Conservation (phyloP, 2,113 vertebrate species). For the Ailuropoda melanoleuca region DNA sequence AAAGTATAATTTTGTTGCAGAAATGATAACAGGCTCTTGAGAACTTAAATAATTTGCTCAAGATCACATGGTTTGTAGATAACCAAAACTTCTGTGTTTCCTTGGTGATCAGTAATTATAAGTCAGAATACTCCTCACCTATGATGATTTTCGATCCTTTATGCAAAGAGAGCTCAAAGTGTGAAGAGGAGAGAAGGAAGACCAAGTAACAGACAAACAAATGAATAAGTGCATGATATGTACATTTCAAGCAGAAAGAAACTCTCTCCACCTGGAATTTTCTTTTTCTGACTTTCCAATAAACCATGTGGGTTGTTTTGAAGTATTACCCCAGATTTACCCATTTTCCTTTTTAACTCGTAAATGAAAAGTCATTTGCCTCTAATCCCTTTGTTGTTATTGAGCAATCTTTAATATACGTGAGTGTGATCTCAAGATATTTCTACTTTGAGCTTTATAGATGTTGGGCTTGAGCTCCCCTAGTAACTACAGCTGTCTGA, state of each 20-base stretch:
- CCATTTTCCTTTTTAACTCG: neutral
- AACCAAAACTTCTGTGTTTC: neutral
- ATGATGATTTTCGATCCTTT: neutral
- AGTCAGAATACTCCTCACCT: neutral
- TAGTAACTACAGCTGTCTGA: neutral
- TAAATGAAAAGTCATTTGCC: neutral
- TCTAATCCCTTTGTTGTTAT: neutral
- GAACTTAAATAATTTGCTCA: neutral
- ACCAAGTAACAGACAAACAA: neutral
- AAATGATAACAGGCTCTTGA: neutral
- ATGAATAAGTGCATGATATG: neutral
- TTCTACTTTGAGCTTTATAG: neutral
- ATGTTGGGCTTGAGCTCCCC: neutral
- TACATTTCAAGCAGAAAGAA: neutral
- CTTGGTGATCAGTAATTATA: neutral
- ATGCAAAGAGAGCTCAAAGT: neutral
- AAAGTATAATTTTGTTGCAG: neutral
- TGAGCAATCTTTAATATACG: neutral
- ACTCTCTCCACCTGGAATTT: neutral
- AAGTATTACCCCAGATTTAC: neutral
- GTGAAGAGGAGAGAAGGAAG: neutral
- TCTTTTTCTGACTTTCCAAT: neutral
- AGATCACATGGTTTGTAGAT: neutral
- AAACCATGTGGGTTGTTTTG: neutral
- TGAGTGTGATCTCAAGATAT: neutral